Conservation (phyloP, 1,140 invertebrate genomes). For the Neuroterus valhalla region DNA sequence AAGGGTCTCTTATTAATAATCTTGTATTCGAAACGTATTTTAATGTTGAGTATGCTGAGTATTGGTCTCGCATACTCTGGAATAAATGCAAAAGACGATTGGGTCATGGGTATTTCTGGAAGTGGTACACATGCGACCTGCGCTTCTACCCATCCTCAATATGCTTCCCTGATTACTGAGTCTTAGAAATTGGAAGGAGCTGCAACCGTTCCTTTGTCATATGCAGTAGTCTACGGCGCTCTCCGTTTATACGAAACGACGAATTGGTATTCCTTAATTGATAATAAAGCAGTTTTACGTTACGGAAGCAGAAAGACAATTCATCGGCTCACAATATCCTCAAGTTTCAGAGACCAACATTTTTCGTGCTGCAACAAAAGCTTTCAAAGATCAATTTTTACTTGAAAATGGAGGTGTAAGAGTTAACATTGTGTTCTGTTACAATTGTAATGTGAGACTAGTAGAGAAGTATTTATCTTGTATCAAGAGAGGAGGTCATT, state of each 20-base stretch:
- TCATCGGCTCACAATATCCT: constrained; percentile 84
- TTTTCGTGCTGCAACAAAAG: background rate
- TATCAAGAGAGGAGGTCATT: constrained; percentile 80
- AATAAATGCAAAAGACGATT: constrained; percentile 55
- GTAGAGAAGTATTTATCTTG: constrained; percentile 79
- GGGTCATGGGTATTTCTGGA: constrained; percentile 78
- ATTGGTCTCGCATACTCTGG: constrained; percentile 85
- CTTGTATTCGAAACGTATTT: constrained; percentile 23
- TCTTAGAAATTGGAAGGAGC: constrained; percentile 79
- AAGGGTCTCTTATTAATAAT: constrained; percentile 72
- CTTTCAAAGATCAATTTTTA: constrained; percentile 73
- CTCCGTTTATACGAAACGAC: constrained; percentile 4
- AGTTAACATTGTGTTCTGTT: constrained; percentile 80
- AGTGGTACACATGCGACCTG: constrained; percentile 90
- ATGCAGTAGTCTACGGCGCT: constrained; percentile 83
- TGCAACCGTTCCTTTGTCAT: constrained; percentile 79
- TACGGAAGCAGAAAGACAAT: constrained; percentile 85
- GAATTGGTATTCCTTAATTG: too few species aligned
- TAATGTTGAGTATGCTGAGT: constrained; percentile 77
- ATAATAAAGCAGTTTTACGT: constrained; percentile 77
- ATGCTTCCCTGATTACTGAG: constrained; percentile 85
- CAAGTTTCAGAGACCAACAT: constrained; percentile 69
- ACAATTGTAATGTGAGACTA: constrained; percentile 21
- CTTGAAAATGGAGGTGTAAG: constrained; percentile 79
- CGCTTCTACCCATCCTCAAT: constrained; percentile 84